phyloP scores from a whole-genome alignment of 2,888 invertebrate genomes.

The Tetranychus truncatus region DNA sequence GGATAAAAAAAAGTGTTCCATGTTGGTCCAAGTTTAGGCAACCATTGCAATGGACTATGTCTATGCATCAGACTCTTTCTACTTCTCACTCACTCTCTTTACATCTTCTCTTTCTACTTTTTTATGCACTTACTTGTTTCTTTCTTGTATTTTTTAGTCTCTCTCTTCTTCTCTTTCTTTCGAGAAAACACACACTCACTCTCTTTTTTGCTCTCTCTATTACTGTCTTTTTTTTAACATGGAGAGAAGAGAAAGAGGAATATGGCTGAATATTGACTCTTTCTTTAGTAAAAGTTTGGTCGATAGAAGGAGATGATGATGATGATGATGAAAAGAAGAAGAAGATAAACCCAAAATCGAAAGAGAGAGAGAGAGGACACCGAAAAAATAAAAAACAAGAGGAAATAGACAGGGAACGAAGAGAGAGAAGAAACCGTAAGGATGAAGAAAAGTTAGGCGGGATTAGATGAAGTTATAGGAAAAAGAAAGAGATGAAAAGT shows the following conservation, averaged over 20 bases:
- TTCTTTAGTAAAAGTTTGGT: neutral
- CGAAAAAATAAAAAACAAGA: neutral
- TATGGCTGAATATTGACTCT: neutral
- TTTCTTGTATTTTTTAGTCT: neutral
- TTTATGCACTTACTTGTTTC: neutral
- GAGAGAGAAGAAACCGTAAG: neutral
- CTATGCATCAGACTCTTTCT: neutral
- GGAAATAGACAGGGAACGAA: neutral
- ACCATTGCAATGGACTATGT: neutral
- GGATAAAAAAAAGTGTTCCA: neutral
- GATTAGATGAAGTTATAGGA: neutral
- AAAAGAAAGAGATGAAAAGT: slow-evolving; percentile 8
- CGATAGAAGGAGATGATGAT: neutral
- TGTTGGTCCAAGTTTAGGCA: neutral
- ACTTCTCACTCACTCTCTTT: slow-evolving; percentile 1
- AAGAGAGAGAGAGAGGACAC: neutral
- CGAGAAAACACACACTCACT: neutral
- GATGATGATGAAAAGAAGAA: neutral
- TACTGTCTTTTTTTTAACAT: neutral
- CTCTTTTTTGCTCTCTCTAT: neutral
- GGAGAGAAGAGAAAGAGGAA: neutral
- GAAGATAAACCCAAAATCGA: slow-evolving; percentile 1
- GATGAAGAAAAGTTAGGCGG: neutral
- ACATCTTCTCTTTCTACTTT: neutral
- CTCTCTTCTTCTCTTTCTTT: slow-evolving; percentile 4